Evolutionary conservation across 1,140 invertebrate species (phyloP).

Genomic region (Frieseomelitta varia): DNA sequence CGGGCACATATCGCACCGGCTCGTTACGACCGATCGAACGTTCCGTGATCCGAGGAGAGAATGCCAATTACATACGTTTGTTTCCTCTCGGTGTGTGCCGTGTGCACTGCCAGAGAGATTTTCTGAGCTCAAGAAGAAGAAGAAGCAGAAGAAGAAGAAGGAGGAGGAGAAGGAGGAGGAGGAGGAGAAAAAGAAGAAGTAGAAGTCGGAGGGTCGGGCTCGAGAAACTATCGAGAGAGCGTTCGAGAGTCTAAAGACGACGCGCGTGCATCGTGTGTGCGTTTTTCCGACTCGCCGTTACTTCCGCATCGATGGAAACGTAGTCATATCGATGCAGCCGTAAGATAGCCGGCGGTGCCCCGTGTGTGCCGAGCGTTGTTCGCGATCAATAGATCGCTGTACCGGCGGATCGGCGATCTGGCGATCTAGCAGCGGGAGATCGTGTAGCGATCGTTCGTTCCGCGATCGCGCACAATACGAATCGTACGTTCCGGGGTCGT

Average conservation of each 20-base stretch:
- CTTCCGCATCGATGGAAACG: constrained; percentile 70
- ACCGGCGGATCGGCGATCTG: constrained; percentile 74
- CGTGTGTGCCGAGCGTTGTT: constrained; percentile 73
- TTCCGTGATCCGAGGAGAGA: constrained; percentile 48
- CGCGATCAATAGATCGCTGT: constrained; percentile 78
- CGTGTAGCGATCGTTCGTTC: constrained; percentile 79
- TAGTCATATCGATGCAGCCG: constrained; percentile 66
- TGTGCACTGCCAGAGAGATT: no score
- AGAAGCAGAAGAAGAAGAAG: no score
- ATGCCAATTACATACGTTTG: constrained; percentile 60
- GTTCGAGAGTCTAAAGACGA: constrained; percentile 8
- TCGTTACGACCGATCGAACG: constrained; percentile 50
- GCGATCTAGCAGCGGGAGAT: constrained; percentile 78
- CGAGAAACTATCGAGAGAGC: background rate
- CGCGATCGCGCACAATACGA: constrained; percentile 72
- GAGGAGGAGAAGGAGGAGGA: no score
- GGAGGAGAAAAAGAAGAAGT: background rate
- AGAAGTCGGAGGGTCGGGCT: background rate
- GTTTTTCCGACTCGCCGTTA: constrained; percentile 56
- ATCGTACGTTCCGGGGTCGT: constrained; percentile 71
- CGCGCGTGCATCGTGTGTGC: constrained; percentile 58
- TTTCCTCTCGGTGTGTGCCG: constrained; percentile 4
- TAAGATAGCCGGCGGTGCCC: constrained; percentile 48
- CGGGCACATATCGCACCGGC: constrained; percentile 60
- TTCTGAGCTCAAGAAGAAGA: background rate